A percentile compares a stretch with the other conserved stretches of the same genome.
Evolutionary conservation across 2,797 vertebrate genomes (phyloP).

Genomic region (Buceros bicornis): DNA sequence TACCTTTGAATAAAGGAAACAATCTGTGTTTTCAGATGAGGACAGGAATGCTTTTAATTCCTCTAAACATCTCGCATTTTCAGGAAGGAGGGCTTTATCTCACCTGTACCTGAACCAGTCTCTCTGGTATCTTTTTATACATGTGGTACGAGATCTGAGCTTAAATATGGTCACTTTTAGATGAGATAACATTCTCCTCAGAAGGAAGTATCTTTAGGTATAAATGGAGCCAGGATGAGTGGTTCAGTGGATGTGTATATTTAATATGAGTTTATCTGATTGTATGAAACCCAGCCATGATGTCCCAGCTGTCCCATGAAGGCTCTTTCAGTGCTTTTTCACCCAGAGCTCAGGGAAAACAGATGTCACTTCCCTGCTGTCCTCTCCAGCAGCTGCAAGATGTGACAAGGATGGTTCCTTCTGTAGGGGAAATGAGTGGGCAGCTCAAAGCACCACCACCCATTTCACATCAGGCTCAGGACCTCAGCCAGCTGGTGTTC

Average conservation of each 20-base stretch:
- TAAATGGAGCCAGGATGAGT: not conserved
- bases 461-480: not conserved
- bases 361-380: not conserved
- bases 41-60: not conserved
- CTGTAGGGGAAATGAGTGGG: not conserved
- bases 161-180: not conserved
- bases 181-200: not conserved
- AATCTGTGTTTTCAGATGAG: not conserved
- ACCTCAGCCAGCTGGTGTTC: not conserved
- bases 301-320: not conserved
- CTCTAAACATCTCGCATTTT: not conserved
- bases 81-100: not conserved
- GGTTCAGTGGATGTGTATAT: not conserved
- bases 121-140: not conserved
- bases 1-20: not conserved
- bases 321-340: not conserved
- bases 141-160: not conserved
- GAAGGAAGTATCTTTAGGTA: not conserved
- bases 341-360: not conserved
- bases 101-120: not conserved
- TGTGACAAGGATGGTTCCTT: not conserved
- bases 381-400: not conserved
- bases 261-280: not conserved
- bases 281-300: not conserved
- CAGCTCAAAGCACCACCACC: not conserved